Evolutionary conservation across 1,140 invertebrate genomes (phyloP).

Genomic region (Drosophila sechellia): DNA sequence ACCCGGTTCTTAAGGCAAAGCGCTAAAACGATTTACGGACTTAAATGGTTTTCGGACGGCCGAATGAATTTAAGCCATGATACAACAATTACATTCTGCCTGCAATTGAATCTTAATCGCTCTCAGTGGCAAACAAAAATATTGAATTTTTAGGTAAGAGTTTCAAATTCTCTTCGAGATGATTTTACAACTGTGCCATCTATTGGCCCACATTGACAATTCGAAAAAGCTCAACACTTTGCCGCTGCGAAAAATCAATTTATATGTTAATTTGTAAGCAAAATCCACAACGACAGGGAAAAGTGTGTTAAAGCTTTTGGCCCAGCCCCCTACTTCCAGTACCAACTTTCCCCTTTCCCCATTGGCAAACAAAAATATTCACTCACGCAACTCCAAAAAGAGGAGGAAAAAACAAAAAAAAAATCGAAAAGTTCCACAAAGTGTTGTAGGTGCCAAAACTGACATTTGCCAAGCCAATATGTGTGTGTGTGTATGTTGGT

Average conservation of each 20-base stretch:
- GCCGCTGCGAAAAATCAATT: conserved; percentile 71
- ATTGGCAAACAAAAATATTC: conserved; percentile 66
- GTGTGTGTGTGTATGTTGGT: conserved; percentile 2
- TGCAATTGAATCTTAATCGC: conserved; percentile 33
- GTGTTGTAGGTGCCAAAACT: conserved; percentile 75
- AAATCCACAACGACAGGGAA: conserved; percentile 52
- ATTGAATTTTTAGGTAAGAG: conserved; percentile 11
- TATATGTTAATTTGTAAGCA: conserved; percentile 80
- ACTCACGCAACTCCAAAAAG: conserved; percentile 50
- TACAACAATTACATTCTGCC: conserved; percentile 27
- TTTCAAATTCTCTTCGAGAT: conserved; percentile 16
- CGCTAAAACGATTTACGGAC: conserved; percentile 62
- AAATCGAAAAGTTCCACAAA: conserved; percentile 51
- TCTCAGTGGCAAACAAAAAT: conserved; percentile 4
- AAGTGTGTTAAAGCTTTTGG: conserved; percentile 50
- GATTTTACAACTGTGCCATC: conserved; percentile 28
- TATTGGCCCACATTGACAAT: conserved; percentile 54
- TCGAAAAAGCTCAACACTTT: conserved; percentile 67
- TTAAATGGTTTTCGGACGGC: conserved; percentile 22
- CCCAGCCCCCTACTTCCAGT: not conserved
- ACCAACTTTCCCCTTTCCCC: conserved; percentile 1
- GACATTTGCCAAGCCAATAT: conserved; percentile 60
- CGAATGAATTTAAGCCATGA: conserved; percentile 17
- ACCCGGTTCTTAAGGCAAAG: conserved; percentile 53
- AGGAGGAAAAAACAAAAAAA: conserved; percentile 27